A percentile compares a stretch with the other conserved stretches of the same genome.
Conservation (phyloP, 2,888 invertebrate species). For the Drosophila mimetica region DNA sequence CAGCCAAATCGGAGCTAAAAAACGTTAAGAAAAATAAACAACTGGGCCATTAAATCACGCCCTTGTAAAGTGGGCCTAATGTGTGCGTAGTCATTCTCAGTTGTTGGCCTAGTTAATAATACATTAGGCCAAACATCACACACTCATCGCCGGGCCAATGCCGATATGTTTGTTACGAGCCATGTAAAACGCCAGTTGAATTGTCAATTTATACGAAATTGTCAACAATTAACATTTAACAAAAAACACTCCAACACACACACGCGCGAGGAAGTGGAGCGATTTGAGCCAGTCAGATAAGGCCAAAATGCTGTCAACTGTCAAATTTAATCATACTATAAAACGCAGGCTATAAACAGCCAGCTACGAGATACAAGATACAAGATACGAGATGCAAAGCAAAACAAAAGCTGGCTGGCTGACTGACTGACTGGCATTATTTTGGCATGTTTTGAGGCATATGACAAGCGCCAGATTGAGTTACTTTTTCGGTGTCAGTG, state of each 20-base stretch:
- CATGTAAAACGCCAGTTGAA: slow-evolving; percentile 71
- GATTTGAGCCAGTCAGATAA: slow-evolving; percentile 47
- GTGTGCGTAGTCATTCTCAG: slow-evolving; percentile 55
- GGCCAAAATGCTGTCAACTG: slow-evolving; percentile 74
- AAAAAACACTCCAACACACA: slow-evolving; percentile 39
- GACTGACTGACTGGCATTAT: slow-evolving; percentile 55
- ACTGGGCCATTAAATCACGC: slow-evolving; percentile 59
- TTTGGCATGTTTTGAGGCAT: slow-evolving; percentile 49
- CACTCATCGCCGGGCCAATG: slow-evolving; percentile 42
- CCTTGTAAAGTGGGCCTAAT: slow-evolving; percentile 64
- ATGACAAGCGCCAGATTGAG: slow-evolving; percentile 33
- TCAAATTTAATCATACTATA: slow-evolving; percentile 75
- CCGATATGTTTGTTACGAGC: slow-evolving; percentile 34
- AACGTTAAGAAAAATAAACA: slow-evolving; percentile 20
- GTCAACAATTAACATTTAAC: slow-evolving; percentile 36
- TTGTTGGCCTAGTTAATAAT: slow-evolving; percentile 60
- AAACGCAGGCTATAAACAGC: slow-evolving; percentile 50
- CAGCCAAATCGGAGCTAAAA: slow-evolving; percentile 9
- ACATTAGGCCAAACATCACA: slow-evolving; percentile 50
- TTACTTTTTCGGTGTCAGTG: slow-evolving; percentile 31
- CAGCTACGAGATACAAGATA: slow-evolving; percentile 31
- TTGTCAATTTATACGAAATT: slow-evolving; percentile 68
- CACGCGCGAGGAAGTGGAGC: slow-evolving; percentile 29
- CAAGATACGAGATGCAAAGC: slow-evolving; percentile 41
- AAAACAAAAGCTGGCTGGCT: slow-evolving; percentile 27